These are phyloP conservation scores for Lithophane semibrunnea DNA, from an alignment of 2,888 invertebrate genomes.

Conservation along the genomic window DNA sequence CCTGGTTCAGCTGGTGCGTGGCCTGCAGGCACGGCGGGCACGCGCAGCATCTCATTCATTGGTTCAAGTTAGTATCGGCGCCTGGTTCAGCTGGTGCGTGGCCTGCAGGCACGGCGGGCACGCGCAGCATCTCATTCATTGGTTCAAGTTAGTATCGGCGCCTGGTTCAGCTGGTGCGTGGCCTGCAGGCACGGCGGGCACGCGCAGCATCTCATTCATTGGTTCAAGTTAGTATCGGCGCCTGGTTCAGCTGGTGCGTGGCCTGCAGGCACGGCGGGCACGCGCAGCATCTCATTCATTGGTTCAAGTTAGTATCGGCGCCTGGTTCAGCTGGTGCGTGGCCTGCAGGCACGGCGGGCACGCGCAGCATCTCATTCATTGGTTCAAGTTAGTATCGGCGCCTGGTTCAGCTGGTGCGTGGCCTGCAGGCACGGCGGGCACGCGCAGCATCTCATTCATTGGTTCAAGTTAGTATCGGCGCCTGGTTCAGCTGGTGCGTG, in stretches of 20 bases:
- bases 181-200: constrained; percentile 99
- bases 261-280: constrained; percentile 99
- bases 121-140: constrained; percentile 96
- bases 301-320: constrained; percentile 93
- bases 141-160: constrained; percentile 93
- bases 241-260: constrained; percentile 99
- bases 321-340: constrained; percentile 99
- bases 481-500: constrained; percentile 99
- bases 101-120: constrained; percentile 99
- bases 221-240: constrained; percentile 93
- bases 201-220: constrained; percentile 96
- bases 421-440: constrained; percentile 99
- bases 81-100: constrained; percentile 99
- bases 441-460: constrained; percentile 96
- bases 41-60: constrained; percentile 96
- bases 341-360: constrained; percentile 99
- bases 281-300: constrained; percentile 96
- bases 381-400: constrained; percentile 93
- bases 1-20: constrained; percentile 99
- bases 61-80: constrained; percentile 93
- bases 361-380: constrained; percentile 96
- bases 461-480: constrained; percentile 93
- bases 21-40: constrained; percentile 99
- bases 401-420: constrained; percentile 99
- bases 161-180: constrained; percentile 99